Conservation (phyloP, 2,888 invertebrate species). For the Malacosoma neustria region DNA sequence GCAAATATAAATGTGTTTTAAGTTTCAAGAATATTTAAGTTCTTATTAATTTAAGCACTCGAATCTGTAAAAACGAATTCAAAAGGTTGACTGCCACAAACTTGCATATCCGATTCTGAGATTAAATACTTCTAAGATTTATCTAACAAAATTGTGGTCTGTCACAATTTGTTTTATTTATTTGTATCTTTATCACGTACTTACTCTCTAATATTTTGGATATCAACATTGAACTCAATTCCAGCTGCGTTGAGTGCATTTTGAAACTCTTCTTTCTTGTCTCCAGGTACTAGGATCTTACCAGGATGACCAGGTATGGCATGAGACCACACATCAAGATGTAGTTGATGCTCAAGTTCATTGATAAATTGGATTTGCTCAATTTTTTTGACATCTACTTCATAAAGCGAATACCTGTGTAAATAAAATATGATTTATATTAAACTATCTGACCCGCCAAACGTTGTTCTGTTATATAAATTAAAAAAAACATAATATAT, state of each 20-base stretch:
- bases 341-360: slow-evolving; percentile 20
- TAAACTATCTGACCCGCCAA: too few relatives aligned
- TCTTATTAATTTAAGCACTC: too few relatives aligned
- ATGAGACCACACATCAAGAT: slow-evolving; percentile 36
- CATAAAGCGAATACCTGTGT: slow-evolving; percentile 37
- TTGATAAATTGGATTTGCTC: slow-evolving; percentile 28
- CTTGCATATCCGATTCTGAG: too few relatives aligned
- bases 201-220: slow-evolving; percentile 46
- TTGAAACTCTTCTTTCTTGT: slow-evolving; percentile 23
- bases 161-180: too few relatives aligned
- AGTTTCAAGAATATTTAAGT: too few relatives aligned
- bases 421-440: background rate
- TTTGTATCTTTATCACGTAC: too few relatives aligned
- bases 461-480: too few relatives aligned
- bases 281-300: slow-evolving; percentile 30
- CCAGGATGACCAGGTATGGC: slow-evolving; percentile 27
- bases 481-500: slow-evolving; percentile 2
- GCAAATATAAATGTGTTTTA: too few relatives aligned
- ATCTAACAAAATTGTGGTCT: too few relatives aligned
- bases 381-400: slow-evolving; percentile 24
- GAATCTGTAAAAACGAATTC: too few relatives aligned
- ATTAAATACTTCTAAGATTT: too few relatives aligned
- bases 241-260: slow-evolving; percentile 19
- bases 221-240: slow-evolving; percentile 24
- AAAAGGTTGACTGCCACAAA: too few relatives aligned